These are phyloP conservation scores for Microcebus griseorufus DNA, from an alignment of 2,113 vertebrate genomes.

Conservation along the genomic window DNA sequence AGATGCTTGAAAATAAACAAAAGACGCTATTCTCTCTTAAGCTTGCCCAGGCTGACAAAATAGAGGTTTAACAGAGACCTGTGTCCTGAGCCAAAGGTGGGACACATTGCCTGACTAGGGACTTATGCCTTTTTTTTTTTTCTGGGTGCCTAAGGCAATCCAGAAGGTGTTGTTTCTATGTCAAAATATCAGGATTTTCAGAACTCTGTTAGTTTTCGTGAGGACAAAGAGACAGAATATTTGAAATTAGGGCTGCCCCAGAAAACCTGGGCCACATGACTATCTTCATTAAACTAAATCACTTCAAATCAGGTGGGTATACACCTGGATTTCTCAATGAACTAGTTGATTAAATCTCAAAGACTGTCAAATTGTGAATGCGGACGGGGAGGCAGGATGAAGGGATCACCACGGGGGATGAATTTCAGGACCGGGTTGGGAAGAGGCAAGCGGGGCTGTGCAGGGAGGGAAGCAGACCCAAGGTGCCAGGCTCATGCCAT, in stretches of 20 bases:
- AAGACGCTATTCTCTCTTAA: not conserved
- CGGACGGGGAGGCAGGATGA: not conserved
- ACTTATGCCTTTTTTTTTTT: not conserved
- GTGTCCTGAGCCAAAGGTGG: not conserved
- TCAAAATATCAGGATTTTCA: conserved; percentile 34
- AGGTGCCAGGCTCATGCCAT: not conserved
- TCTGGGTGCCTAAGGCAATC: not conserved
- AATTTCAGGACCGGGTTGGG: not conserved
- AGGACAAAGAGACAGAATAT: conserved; percentile 65
- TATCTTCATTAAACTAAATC: conserved; percentile 78
- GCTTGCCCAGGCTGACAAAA: not conserved
- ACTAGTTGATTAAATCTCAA: conserved; percentile 78
- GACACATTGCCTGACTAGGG: not conserved
- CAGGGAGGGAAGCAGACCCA: not conserved
- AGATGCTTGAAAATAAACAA: not conserved
- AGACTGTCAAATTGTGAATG: conserved; percentile 65
- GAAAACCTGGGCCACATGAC: conserved; percentile 73
- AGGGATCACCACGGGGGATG: not conserved
- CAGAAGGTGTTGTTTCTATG: not conserved
- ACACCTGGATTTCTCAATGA: conserved; percentile 81
- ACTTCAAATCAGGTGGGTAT: conserved; percentile 79
- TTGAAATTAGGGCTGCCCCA: conserved; percentile 79
- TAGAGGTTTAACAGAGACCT: conserved; percentile 7
- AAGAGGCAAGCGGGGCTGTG: not conserved
- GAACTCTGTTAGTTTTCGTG: not conserved